Evolutionary conservation across 2,888 invertebrate genomes (phyloP).

Genomic region (Phyto melanocephala): DNA sequence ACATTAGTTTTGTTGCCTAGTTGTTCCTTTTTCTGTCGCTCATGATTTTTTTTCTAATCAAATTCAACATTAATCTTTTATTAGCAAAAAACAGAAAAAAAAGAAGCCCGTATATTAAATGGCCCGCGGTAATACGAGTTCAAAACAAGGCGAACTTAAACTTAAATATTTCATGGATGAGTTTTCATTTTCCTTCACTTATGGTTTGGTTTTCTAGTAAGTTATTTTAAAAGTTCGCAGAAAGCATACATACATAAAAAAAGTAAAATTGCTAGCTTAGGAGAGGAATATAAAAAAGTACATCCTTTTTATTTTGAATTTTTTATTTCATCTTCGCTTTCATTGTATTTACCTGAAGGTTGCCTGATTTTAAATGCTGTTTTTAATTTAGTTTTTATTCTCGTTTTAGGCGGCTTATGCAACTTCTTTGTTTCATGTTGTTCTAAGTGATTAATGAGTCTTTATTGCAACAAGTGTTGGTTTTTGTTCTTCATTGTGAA

Average conservation of each 20-base stretch:
- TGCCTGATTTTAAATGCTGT: constrained; percentile 21
- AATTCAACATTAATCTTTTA: constrained; percentile 59
- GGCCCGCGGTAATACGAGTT: constrained; percentile 1
- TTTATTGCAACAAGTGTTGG: constrained; percentile 50
- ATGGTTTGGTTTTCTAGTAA: no score
- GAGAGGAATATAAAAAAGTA: no score
- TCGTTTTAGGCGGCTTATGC: constrained; percentile 27
- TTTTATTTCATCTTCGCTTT: constrained; percentile 5
- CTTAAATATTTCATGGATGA: constrained; percentile 53
- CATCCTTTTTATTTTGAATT: no score
- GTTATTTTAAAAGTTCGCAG: no score
- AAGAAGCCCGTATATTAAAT: background rate
- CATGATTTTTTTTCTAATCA: constrained; percentile 59
- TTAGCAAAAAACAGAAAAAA: no score
- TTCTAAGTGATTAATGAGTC: constrained; percentile 59
- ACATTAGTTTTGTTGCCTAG: background rate
- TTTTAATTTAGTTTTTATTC: no score
- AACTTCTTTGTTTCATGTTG: constrained; percentile 47
- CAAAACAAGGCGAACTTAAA: constrained; percentile 24
- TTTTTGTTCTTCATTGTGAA: constrained; percentile 1
- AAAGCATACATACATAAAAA: no score
- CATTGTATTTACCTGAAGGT: background rate
- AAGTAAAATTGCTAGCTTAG: no score
- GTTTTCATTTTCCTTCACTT: constrained; percentile 54
- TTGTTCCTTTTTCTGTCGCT: no score